Evolutionary conservation across 2,888 invertebrate species (phyloP).

Genomic region (Chrysolina haemoptera): DNA sequence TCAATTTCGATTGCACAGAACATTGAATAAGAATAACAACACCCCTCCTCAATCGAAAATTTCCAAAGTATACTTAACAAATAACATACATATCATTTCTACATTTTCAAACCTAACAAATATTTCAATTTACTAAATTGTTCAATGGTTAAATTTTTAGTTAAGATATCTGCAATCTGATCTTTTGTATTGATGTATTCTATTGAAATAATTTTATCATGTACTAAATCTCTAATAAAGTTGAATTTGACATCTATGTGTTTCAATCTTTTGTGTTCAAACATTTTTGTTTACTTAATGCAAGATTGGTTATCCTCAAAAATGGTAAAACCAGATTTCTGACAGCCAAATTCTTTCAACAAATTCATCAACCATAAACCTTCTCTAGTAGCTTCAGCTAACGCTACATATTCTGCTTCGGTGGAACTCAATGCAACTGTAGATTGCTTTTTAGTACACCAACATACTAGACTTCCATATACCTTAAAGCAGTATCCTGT

Average conservation of each 20-base stretch:
- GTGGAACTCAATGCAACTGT: background rate
- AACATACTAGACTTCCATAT: background rate
- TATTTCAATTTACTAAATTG: background rate
- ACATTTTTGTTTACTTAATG: constrained; percentile 28
- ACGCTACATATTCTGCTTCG: background rate
- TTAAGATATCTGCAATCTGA: constrained; percentile 11
- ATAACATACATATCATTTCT: background rate
- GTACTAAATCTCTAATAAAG: constrained; percentile 29
- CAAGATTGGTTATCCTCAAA: constrained; percentile 10
- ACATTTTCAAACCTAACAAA: constrained; percentile 3
- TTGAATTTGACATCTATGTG: constrained; percentile 41
- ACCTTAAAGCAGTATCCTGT: background rate
- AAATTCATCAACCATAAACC: constrained; percentile 5
- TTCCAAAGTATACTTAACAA: background rate
- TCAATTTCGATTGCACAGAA: background rate
- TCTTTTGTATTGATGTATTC: constrained; percentile 30
- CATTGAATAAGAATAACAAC: background rate
- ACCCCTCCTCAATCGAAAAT: background rate
- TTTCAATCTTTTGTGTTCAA: constrained; percentile 39
- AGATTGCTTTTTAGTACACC: background rate
- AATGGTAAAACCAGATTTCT: constrained; percentile 21
- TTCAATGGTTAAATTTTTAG: background rate
- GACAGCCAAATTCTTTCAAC: constrained; percentile 5
- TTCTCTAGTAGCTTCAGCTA: background rate
- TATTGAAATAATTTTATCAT: constrained; percentile 29